Conservation (phyloP, 2,888 invertebrate genomes). For the Apoda limacodes region DNA sequence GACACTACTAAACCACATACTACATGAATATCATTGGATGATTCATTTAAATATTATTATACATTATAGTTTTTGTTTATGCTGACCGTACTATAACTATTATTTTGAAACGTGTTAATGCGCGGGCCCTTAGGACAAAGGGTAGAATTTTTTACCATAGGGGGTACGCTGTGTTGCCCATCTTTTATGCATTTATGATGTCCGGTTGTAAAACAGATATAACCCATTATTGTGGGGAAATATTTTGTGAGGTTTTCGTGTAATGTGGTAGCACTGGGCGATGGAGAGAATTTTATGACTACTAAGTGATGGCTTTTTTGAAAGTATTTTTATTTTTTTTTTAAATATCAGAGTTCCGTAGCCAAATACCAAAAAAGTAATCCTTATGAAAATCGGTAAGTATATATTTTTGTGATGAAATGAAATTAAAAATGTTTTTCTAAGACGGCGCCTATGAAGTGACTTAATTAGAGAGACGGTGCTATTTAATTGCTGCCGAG, state of each 20-base stretch:
- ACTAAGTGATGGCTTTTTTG: constrained; percentile 1
- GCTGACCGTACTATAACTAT: constrained; percentile 20
- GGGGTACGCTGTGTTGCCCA: constrained; percentile 24
- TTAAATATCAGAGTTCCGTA: no score
- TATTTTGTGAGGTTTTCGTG: constrained; percentile 23
- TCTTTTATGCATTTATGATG: constrained; percentile 45
- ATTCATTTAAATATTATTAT: no score
- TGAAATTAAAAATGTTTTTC: no score
- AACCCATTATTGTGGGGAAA: constrained; percentile 30
- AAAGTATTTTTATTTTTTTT: background rate
- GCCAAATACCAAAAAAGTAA: no score
- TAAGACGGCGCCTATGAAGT: no score
- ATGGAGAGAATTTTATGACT: constrained; percentile 11
- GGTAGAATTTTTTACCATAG: constrained; percentile 27
- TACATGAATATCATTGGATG: no score
- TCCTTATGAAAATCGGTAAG: no score
- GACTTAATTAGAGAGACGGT: no score
- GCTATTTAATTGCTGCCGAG: no score
- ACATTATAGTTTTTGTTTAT: no score
- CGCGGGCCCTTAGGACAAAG: constrained; percentile 38
- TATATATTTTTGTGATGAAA: no score
- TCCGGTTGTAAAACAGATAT: constrained; percentile 32
- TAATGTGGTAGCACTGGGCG: constrained; percentile 28
- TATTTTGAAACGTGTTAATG: constrained; percentile 36
- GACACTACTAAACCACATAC: no score